A percentile compares a stretch with the other conserved stretches of the same genome.
phyloP scores from a whole-genome alignment of 2,113 vertebrate genomes.

The Zeus faber region DNA sequence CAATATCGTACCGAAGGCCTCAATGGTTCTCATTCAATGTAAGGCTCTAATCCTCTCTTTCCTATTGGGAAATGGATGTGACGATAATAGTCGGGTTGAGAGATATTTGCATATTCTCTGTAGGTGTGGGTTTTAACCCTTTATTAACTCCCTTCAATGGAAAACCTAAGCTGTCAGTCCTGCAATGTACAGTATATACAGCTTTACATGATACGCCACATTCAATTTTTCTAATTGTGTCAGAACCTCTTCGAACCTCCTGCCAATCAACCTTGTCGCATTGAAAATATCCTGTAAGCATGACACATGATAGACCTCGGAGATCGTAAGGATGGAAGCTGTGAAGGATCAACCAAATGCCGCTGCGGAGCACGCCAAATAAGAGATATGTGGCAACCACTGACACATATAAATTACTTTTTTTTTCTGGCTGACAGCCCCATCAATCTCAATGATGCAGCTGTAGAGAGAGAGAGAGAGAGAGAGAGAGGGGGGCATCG shows the following conservation, averaged over 20 bases:
- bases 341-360: not conserved
- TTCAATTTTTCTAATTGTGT: too few relatives aligned
- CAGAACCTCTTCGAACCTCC: too few relatives aligned
- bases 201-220: too few relatives aligned
- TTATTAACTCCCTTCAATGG: too few relatives aligned
- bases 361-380: not conserved
- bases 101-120: too few relatives aligned
- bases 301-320: not conserved
- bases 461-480: not conserved
- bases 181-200: too few relatives aligned
- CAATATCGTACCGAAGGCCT: not conserved
- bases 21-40: not conserved
- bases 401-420: constrained; percentile 3
- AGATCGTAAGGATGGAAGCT: not conserved
- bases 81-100: too few relatives aligned
- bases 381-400: too few relatives aligned
- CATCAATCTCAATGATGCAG: too few relatives aligned
- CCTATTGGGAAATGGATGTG: not conserved
- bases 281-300: not conserved
- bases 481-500: not conserved
- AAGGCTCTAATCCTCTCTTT: not conserved
- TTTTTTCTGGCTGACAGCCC: not conserved
- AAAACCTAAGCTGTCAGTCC: too few relatives aligned
- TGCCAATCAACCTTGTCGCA: not conserved
- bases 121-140: not conserved